Evolutionary conservation across 1,140 invertebrate genomes (phyloP).

Genomic region (Campoletis sonorensis): DNA sequence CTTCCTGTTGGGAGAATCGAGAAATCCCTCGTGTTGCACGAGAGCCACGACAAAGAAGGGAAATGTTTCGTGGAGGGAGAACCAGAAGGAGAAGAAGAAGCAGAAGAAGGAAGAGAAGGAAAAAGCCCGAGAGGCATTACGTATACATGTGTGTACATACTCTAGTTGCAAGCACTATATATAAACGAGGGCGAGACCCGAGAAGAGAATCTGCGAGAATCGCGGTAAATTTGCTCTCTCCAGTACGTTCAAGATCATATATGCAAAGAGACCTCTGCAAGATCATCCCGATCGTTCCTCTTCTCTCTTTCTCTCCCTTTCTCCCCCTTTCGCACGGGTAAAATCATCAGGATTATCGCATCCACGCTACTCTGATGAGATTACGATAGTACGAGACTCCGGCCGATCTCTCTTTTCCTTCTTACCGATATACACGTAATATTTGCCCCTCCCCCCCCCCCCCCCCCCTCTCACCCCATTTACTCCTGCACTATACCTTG

Average conservation of each 20-base stretch:
- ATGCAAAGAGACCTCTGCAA: conserved; percentile 35
- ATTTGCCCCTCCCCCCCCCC: no score
- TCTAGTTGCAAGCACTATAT: conserved; percentile 17
- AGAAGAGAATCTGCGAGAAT: conserved; percentile 8
- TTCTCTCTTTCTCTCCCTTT: not conserved
- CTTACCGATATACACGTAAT: conserved; percentile 12
- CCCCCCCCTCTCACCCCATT: no score
- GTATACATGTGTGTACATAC: conserved; percentile 16
- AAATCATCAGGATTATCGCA: conserved; percentile 68
- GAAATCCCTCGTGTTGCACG: conserved; percentile 31
- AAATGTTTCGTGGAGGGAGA: not conserved
- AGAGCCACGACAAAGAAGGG: not conserved
- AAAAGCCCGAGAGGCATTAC: not conserved
- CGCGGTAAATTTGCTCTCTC: conserved; percentile 16
- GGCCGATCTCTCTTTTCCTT: conserved; percentile 12
- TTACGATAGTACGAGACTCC: conserved; percentile 69
- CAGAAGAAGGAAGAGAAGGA: conserved; percentile 15
- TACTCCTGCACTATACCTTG: not conserved
- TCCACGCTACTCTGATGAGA: conserved; percentile 60
- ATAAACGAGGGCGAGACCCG: conserved; percentile 36
- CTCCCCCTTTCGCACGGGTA: conserved; percentile 42
- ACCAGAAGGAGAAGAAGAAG: conserved; percentile 7
- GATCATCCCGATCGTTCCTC: conserved; percentile 31
- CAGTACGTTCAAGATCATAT: not conserved
- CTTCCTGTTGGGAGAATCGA: conserved; percentile 11